Evolutionary conservation across 64 coral and sea anemone genomes (phyloP).

Genomic region (Montipora sp.): DNA sequence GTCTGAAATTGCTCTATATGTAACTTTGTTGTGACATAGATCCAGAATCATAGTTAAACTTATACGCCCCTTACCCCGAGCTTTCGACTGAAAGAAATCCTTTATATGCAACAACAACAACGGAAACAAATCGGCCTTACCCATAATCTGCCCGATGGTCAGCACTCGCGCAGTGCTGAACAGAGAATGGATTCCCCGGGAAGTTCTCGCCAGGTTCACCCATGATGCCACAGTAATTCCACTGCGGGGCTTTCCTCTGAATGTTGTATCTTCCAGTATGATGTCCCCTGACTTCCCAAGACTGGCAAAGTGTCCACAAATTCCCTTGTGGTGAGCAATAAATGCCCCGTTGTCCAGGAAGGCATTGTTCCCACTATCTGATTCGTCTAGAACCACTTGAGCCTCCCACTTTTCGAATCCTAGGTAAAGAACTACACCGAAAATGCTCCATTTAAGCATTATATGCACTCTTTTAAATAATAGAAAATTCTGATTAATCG

Average conservation of each 20-base stretch:
- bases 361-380: constrained; percentile 84
- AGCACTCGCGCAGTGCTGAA: constrained; percentile 80
- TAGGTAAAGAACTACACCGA: constrained; percentile 69
- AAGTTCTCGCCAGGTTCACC: constrained; percentile 73
- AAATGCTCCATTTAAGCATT: not conserved
- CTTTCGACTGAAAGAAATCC: not conserved
- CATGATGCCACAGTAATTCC: constrained; percentile 81
- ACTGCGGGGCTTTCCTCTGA: constrained; percentile 82
- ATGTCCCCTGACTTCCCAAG: constrained; percentile 75
- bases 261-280: constrained; percentile 78
- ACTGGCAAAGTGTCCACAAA: constrained; percentile 72
- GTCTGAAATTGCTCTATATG: too few relatives aligned
- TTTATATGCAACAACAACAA: too few relatives aligned
- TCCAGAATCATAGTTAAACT: too few relatives aligned
- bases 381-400: constrained; percentile 76
- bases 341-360: constrained; percentile 70
- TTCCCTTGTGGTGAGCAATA: constrained; percentile 52
- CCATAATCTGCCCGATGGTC: constrained; percentile 58
- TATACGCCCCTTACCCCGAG: too few relatives aligned
- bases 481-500: not conserved
- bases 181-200: constrained; percentile 78
- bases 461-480: not conserved
- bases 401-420: constrained; percentile 81
- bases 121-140: not conserved
- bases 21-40: too few relatives aligned